phyloP scores from a whole-genome alignment of 2,797 vertebrate species.

The Scolopax bukidnonensis region DNA sequence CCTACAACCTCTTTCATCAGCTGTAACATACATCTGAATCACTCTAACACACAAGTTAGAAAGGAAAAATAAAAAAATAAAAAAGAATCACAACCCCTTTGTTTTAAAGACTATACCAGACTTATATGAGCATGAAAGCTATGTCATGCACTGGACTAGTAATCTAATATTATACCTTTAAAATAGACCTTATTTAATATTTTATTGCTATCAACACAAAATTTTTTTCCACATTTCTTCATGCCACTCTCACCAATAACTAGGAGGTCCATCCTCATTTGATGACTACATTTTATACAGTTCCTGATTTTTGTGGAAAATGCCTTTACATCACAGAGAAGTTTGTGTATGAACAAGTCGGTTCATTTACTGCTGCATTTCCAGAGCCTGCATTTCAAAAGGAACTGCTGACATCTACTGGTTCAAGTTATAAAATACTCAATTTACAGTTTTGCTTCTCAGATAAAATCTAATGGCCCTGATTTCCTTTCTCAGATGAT shows the following conservation, averaged over 20 bases:
- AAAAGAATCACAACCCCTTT: background rate
- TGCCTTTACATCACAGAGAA: background rate
- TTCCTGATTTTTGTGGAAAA: background rate
- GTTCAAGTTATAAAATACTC: background rate
- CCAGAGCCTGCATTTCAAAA: slow-evolving; percentile 53
- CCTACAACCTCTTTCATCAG: background rate
- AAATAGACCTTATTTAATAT: background rate
- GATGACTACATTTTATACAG: background rate
- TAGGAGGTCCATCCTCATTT: background rate
- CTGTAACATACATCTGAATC: background rate
- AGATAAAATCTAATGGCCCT: background rate
- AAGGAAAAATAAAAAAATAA: background rate
- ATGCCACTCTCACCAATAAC: background rate
- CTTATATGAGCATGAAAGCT: background rate
- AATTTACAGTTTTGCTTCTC: background rate
- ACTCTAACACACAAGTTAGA: background rate
- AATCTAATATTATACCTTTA: background rate
- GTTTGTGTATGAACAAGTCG: background rate
- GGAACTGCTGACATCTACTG: slow-evolving; percentile 75
- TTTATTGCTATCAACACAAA: background rate
- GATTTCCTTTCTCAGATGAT: background rate
- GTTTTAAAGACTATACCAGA: background rate
- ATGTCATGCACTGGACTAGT: background rate
- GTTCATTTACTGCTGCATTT: slow-evolving; percentile 1
- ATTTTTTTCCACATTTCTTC: background rate